Conservation (phyloP, 1,140 invertebrate genomes). For the Drosophila sulfurigaster region DNA sequence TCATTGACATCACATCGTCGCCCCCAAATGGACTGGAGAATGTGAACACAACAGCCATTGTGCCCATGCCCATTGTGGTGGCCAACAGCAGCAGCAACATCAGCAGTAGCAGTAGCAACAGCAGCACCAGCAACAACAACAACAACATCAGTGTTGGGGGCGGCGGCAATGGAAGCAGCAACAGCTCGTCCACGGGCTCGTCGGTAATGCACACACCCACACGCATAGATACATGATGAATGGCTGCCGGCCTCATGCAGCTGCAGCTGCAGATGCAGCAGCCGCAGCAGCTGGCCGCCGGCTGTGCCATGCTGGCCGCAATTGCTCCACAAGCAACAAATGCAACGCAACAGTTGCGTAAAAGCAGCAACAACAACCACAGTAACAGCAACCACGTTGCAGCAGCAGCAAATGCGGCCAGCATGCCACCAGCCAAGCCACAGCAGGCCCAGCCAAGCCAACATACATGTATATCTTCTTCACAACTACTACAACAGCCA, state of each 20-base stretch:
- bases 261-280: conserved; percentile 54
- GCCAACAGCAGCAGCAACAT: conserved; percentile 48
- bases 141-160: conserved; percentile 48
- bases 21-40: conserved; percentile 61
- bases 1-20: conserved; percentile 68
- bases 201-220: conserved; percentile 82
- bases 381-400: conserved; percentile 15
- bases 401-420: conserved; percentile 68
- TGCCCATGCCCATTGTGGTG: conserved; percentile 52
- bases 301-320: conserved; percentile 76
- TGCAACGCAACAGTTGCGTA: conserved; percentile 31
- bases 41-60: conserved; percentile 28
- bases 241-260: conserved; percentile 81
- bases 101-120: conserved; percentile 43
- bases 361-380: conserved; percentile 21
- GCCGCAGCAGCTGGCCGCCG: conserved; percentile 65
- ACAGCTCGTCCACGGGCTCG: conserved; percentile 68
- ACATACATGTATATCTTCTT: conserved; percentile 78
- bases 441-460: conserved; percentile 59
- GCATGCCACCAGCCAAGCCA: conserved; percentile 61
- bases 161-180: conserved; percentile 25
- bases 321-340: conserved; percentile 58
- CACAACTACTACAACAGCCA: conserved; percentile 77
- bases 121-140: conserved; percentile 15
- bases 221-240: conserved; percentile 83